Conservation (phyloP, 2,888 invertebrate genomes). For the Pilophorus perplexus region DNA sequence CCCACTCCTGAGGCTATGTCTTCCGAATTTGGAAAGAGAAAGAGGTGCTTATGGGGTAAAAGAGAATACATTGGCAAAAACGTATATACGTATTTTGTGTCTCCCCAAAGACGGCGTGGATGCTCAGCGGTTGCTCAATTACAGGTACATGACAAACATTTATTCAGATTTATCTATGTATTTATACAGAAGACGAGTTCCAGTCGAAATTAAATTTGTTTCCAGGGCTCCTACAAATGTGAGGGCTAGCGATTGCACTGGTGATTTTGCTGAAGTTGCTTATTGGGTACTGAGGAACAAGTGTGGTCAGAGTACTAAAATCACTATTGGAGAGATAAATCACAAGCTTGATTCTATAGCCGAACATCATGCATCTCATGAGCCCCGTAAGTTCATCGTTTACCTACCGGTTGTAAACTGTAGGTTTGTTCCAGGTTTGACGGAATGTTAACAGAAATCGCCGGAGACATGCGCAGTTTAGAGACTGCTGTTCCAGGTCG, state of each 20-base stretch:
- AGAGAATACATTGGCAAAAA: constrained; percentile 68
- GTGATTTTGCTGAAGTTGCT: constrained; percentile 79
- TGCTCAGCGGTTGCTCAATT: constrained; percentile 58
- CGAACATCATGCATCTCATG: constrained; percentile 61
- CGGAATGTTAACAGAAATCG: too few species aligned
- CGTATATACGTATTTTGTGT: constrained; percentile 73
- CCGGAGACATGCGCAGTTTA: too few species aligned
- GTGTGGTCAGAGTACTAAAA: constrained; percentile 54
- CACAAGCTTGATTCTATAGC: constrained; percentile 72
- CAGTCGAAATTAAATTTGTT: not conserved
- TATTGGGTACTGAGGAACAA: constrained; percentile 64
- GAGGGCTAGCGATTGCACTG: constrained; percentile 56
- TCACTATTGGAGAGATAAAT: constrained; percentile 70
- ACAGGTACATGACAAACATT: too few species aligned
- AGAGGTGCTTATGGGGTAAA: constrained; percentile 81
- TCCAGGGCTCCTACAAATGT: constrained; percentile 53
- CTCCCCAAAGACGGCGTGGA: constrained; percentile 65
- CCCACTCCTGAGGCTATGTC: constrained; percentile 72
- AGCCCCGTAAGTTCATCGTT: constrained; percentile 54
- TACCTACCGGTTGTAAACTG: too few species aligned
- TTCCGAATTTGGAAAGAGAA: constrained; percentile 76
- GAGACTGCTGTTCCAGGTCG: too few species aligned
- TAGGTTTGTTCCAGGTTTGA: too few species aligned
- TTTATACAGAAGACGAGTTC: not conserved
- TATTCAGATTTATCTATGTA: not conserved